Conservation (phyloP, 2,888 invertebrate species). For the Metalampra italica region DNA sequence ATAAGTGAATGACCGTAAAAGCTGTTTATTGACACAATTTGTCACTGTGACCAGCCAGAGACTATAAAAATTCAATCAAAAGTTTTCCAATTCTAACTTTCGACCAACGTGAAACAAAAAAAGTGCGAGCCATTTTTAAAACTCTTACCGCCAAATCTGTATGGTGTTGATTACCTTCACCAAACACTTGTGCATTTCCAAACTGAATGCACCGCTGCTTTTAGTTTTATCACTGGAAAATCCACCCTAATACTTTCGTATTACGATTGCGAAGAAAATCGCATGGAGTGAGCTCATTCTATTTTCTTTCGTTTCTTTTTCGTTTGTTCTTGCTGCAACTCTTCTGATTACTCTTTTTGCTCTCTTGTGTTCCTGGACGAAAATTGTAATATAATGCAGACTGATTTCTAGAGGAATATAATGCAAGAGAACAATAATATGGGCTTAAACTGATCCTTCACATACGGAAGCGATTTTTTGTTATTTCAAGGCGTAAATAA, state of each 20-base stretch:
- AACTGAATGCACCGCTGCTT: conserved; percentile 25
- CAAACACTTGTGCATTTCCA: conserved; percentile 30
- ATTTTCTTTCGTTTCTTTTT: background rate
- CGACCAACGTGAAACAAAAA: background rate
- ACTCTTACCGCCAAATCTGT: conserved; percentile 4
- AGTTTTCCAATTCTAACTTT: no score
- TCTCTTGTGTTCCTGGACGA: conserved; percentile 21
- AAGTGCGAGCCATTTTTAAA: background rate
- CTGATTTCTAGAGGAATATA: conserved; percentile 14
- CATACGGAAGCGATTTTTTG: no score
- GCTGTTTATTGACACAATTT: no score
- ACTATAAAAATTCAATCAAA: no score
- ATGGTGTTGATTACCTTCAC: conserved; percentile 33
- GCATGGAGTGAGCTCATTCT: background rate
- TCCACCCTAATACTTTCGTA: background rate
- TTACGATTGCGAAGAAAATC: background rate
- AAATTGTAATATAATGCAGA: conserved; percentile 27
- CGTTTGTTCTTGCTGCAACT: conserved; percentile 26
- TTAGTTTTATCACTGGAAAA: conserved; percentile 5
- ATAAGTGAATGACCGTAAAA: no score
- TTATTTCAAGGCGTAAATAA: no score
- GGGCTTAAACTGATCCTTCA: no score
- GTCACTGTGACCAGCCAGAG: no score
- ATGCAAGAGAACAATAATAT: background rate
- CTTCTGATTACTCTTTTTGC: conserved; percentile 35